These are phyloP conservation scores for Platycercus adscitus DNA, from an alignment of 2,113 vertebrate species.

Conservation along the genomic window DNA sequence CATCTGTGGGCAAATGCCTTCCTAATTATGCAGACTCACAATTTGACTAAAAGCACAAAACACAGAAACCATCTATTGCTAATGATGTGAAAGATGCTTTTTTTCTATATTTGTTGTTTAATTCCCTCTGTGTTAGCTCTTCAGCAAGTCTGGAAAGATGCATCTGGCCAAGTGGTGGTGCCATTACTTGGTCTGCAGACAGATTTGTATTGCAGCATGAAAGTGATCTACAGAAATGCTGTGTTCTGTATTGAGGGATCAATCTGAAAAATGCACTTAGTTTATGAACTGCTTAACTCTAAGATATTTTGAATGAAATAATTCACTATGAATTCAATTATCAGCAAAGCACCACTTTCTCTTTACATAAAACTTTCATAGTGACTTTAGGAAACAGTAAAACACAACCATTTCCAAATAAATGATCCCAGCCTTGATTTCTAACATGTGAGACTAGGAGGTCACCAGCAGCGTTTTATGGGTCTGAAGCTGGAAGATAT, in stretches of 20 bases:
- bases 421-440: neutral
- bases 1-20: neutral
- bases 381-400: neutral
- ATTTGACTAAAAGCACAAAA: neutral
- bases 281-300: neutral
- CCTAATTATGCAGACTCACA: conserved; percentile 8
- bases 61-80: neutral
- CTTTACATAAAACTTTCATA: neutral
- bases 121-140: neutral
- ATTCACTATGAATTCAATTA: neutral
- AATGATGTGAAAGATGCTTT: neutral
- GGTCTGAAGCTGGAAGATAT: neutral
- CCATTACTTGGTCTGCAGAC: neutral
- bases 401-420: neutral
- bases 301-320: neutral
- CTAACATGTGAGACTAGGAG: neutral
- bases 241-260: neutral
- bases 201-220: neutral
- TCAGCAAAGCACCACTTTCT: neutral
- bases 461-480: neutral
- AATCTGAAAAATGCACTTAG: neutral
- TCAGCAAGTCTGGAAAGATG: neutral
- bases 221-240: neutral
- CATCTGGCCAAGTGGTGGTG: neutral
- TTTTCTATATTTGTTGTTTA: neutral